Percentiles rank a stretch among this genome's conserved stretches.
These are phyloP conservation scores for Luehdorfia chinensis DNA, from an alignment of 1,140 invertebrate genomes.

Conservation along the genomic window DNA sequence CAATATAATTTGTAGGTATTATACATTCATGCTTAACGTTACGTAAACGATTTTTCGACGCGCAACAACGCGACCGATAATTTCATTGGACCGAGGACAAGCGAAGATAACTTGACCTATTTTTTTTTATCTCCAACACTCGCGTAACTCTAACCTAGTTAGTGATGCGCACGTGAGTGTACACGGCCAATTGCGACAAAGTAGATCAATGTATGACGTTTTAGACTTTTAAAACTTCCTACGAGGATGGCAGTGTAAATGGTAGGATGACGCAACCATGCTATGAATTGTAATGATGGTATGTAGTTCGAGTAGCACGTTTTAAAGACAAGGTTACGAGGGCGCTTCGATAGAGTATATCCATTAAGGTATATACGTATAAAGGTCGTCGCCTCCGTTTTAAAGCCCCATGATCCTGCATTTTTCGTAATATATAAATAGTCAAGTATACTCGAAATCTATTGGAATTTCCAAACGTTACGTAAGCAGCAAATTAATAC, in stretches of 20 bases:
- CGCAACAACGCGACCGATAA: slow-evolving; percentile 60
- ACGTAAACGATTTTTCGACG: slow-evolving; percentile 63
- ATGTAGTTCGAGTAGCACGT: no score
- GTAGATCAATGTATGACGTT: slow-evolving; percentile 34
- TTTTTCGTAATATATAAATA: no score
- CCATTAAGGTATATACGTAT: no score
- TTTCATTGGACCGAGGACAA: slow-evolving; percentile 69
- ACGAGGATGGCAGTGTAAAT: slow-evolving; percentile 18
- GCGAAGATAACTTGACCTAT: slow-evolving; percentile 74
- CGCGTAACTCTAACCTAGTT: slow-evolving; percentile 69
- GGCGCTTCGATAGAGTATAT: no score
- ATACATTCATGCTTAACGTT: no score
- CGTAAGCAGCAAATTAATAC: no score
- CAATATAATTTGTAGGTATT: no score
- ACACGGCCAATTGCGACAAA: slow-evolving; percentile 49
- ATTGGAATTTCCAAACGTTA: no score
- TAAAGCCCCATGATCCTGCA: no score
- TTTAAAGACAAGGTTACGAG: no score
- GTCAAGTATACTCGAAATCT: no score
- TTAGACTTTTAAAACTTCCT: slow-evolving; percentile 28
- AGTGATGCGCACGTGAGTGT: slow-evolving; percentile 46
- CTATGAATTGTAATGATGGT: neutral
- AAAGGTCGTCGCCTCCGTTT: no score
- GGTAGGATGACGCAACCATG: slow-evolving; percentile 20
- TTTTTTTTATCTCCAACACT: slow-evolving; percentile 69